Evolutionary conservation across 1,140 invertebrate genomes (phyloP).

Genomic region (Paracyclopina nana): DNA sequence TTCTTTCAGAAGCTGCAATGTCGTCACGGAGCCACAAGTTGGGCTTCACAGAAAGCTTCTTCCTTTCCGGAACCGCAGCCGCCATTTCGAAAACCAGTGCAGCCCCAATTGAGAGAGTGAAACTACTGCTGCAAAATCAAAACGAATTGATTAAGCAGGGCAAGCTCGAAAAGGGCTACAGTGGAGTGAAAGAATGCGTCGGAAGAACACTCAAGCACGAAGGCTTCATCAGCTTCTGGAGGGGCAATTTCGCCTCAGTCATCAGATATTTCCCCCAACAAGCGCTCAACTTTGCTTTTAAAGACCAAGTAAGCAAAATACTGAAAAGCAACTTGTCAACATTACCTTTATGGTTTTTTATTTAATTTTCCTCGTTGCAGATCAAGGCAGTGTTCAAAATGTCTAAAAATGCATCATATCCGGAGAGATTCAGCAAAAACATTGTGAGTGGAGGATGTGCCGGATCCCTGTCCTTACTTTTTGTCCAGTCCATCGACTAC

Average conservation of each 20-base stretch:
- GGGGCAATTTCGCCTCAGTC: slow-evolving; percentile 83
- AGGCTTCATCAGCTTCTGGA: slow-evolving; percentile 70
- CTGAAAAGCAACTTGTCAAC: no score
- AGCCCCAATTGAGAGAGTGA: slow-evolving; percentile 79
- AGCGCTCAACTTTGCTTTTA: slow-evolving; percentile 88
- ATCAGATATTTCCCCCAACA: slow-evolving; percentile 85
- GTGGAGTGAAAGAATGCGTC: slow-evolving; percentile 62
- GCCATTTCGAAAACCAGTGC: slow-evolving; percentile 71
- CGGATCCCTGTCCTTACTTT: slow-evolving; percentile 73
- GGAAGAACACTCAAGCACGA: slow-evolving; percentile 68
- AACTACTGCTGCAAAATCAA: slow-evolving; percentile 75
- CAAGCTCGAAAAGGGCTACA: slow-evolving; percentile 50
- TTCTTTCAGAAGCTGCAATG: no score
- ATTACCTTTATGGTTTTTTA: no score
- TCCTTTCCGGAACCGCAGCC: slow-evolving; percentile 68
- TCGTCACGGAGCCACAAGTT: no score
- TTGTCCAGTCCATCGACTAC: slow-evolving; percentile 88
- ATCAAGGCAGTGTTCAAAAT: slow-evolving; percentile 9
- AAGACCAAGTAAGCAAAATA: no score
- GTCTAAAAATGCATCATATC: slow-evolving; percentile 10
- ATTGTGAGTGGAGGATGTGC: slow-evolving; percentile 79
- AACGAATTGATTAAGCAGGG: slow-evolving; percentile 55
- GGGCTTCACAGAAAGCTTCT: slow-evolving; percentile 57
- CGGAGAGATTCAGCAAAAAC: slow-evolving; percentile 30
- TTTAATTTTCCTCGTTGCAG: no score